A percentile compares a stretch with the other conserved stretches of the same genome.
These are phyloP conservation scores for Netelia virgata DNA, from an alignment of 2,888 invertebrate genomes.

Conservation along the genomic window DNA sequence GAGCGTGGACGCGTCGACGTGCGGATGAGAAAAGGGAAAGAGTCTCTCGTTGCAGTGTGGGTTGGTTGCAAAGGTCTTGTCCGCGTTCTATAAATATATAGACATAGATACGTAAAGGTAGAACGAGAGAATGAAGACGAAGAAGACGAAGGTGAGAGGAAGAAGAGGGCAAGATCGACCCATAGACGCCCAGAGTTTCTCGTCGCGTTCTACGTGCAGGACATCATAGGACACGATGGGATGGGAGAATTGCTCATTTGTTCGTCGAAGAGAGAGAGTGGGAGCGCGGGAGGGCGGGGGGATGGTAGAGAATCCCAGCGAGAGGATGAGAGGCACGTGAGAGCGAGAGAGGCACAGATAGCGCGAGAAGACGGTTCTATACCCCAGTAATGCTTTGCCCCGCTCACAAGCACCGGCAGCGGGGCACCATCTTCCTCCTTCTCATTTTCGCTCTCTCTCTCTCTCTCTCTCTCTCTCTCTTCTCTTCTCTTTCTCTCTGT, in stretches of 20 bases:
- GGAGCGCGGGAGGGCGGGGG: conserved; percentile 73
- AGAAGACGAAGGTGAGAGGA: conserved; percentile 56
- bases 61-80: conserved; percentile 33
- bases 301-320: conserved; percentile 26
- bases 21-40: conserved; percentile 51
- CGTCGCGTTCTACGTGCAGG: conserved; percentile 81
- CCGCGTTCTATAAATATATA: not conserved
- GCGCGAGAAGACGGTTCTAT: conserved; percentile 39
- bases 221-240: conserved; percentile 82
- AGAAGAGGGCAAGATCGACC: conserved; percentile 74
- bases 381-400: conserved; percentile 81
- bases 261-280: conserved; percentile 76
- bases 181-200: conserved; percentile 76
- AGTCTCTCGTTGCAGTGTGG: conserved; percentile 42
- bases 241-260: conserved; percentile 84
- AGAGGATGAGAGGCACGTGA: conserved; percentile 48
- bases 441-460: conserved; percentile 54
- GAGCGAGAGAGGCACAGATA: conserved; percentile 43
- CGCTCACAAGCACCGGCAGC: conserved; percentile 69
- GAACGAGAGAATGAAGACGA: conserved; percentile 68
- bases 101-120: conserved; percentile 31
- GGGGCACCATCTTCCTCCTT: conserved; percentile 42
- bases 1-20: conserved; percentile 33
- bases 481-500: conserved; percentile 57
- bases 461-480: conserved; percentile 49